phyloP scores from a whole-genome alignment of 2,888 invertebrate species.

The Eudemis profundana region DNA sequence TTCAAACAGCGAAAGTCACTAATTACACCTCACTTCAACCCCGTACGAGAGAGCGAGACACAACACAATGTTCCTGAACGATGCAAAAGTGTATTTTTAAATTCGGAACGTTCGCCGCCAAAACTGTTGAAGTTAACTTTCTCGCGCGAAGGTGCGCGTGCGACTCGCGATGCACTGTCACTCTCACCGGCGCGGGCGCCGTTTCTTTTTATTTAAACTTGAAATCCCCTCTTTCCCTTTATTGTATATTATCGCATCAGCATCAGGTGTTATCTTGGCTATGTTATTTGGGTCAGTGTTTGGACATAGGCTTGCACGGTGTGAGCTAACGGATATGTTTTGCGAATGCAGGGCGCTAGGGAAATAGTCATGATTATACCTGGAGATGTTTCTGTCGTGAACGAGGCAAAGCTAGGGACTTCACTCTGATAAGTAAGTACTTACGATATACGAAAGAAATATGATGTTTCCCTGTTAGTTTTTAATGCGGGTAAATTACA shows the following conservation, averaged over 20 bases:
- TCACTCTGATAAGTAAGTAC: no score
- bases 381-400: no score
- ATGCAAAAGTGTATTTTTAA: slow-evolving; percentile 31
- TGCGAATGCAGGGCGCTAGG: slow-evolving; percentile 20
- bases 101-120: slow-evolving; percentile 49
- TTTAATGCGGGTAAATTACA: no score
- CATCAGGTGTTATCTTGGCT: slow-evolving; percentile 66
- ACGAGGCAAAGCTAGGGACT: no score
- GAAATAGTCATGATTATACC: slow-evolving; percentile 1
- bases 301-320: slow-evolving; percentile 53
- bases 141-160: slow-evolving; percentile 64
- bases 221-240: slow-evolving; percentile 72
- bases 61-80: slow-evolving; percentile 38
- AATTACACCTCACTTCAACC: slow-evolving; percentile 63
- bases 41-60: slow-evolving; percentile 52
- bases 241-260: slow-evolving; percentile 72
- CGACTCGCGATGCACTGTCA: slow-evolving; percentile 65
- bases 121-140: slow-evolving; percentile 58
- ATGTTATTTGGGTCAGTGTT: slow-evolving; percentile 52
- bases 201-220: slow-evolving; percentile 80
- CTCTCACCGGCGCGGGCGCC: slow-evolving; percentile 73
- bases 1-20: slow-evolving; percentile 73
- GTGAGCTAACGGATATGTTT: slow-evolving; percentile 29
- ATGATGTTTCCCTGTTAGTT: no score
- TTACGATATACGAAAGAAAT: no score